phyloP scores from a whole-genome alignment of 2,888 invertebrate genomes.

The Pristionchus exspectatus region DNA sequence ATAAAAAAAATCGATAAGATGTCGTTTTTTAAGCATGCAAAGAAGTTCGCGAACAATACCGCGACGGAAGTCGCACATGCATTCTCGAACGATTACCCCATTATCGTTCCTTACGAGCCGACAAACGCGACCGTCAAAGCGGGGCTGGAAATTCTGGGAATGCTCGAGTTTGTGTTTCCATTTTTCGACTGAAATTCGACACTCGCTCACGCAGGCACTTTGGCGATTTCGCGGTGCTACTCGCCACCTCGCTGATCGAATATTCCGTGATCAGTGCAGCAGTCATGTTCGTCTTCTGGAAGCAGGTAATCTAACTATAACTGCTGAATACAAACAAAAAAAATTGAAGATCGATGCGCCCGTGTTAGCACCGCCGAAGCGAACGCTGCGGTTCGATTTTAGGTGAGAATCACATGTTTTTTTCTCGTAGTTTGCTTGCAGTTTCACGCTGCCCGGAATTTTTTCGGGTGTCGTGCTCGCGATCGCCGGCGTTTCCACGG shows the following conservation, averaged over 20 bases:
- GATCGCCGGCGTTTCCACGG: background rate
- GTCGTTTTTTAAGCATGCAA: background rate
- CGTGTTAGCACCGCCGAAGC: background rate
- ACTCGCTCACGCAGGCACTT: slow-evolving; percentile 46
- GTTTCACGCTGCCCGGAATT: background rate
- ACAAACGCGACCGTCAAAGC: background rate
- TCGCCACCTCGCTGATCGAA: slow-evolving; percentile 29
- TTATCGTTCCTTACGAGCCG: background rate
- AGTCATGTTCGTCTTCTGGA: slow-evolving; percentile 48
- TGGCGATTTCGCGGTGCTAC: background rate
- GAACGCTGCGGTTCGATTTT: background rate
- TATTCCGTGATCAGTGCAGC: slow-evolving; percentile 33
- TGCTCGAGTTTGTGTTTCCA: background rate
- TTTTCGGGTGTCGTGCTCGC: background rate
- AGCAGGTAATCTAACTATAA: background rate
- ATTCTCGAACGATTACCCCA: background rate
- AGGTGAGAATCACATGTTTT: too few species aligned
- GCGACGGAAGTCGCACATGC: background rate
- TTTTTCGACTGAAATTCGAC: too few species aligned
- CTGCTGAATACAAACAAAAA: too few species aligned
- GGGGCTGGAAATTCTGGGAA: background rate
- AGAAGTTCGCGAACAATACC: background rate
- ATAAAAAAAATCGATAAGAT: background rate
- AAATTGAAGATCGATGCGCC: background rate
- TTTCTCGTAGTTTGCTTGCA: too few species aligned